Evolutionary conservation across 2,888 invertebrate genomes (phyloP).

Genomic region (Drosophila mimica): DNA sequence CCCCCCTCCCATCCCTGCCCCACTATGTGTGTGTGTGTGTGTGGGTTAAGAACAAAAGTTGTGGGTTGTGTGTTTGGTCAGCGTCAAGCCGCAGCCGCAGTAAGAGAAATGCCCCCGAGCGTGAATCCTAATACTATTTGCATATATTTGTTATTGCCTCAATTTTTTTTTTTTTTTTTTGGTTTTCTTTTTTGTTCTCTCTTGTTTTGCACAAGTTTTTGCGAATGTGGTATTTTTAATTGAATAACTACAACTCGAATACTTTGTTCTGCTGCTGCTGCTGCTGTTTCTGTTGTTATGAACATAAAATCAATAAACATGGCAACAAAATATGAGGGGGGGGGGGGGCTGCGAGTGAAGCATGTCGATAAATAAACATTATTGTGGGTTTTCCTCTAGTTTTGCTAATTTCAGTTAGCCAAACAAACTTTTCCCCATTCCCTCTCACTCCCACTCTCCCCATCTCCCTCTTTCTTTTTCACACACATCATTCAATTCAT

Average conservation of each 20-base stretch:
- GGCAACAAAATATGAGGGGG: neutral
- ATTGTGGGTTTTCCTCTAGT: conserved; percentile 25
- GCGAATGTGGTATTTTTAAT: conserved; percentile 63
- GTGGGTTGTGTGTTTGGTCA: conserved; percentile 47
- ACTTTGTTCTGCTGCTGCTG: conserved; percentile 21
- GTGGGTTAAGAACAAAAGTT: conserved; percentile 36
- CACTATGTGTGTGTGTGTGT: conserved; percentile 3
- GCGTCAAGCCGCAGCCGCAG: conserved; percentile 43
- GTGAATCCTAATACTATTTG: conserved; percentile 63
- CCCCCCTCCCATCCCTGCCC: neutral
- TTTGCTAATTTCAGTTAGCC: conserved; percentile 49
- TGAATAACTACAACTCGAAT: conserved; percentile 70
- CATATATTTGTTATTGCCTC: conserved; percentile 56
- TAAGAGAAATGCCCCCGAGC: conserved; percentile 29
- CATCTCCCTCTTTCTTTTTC: neutral
- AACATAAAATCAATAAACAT: conserved; percentile 32
- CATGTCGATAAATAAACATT: conserved; percentile 45
- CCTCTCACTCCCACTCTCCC: neutral
- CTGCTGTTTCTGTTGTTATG: conserved; percentile 20
- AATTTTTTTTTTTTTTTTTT: conserved; percentile 20
- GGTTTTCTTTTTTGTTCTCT: neutral
- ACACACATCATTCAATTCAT: neutral
- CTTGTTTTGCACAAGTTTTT: conserved; percentile 36
- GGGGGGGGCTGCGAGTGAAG: neutral
- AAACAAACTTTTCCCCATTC: conserved; percentile 23